Conservation (phyloP, 2,888 invertebrate species). For the Pachycephus smyrnensis region DNA sequence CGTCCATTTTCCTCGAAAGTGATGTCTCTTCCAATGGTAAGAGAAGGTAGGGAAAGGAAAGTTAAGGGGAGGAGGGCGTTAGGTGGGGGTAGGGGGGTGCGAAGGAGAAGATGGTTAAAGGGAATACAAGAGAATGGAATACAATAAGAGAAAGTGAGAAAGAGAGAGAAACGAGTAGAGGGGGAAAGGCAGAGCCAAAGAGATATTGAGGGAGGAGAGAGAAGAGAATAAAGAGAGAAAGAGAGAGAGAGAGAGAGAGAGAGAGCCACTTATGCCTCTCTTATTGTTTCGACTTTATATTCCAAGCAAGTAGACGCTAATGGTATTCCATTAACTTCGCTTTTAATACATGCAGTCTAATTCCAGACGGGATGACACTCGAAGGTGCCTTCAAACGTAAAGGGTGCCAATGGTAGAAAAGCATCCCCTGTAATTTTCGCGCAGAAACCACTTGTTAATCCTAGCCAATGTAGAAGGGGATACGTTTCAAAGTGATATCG, state of each 20-base stretch:
- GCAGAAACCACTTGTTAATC: constrained; percentile 14
- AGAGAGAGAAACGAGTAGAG: constrained; percentile 20
- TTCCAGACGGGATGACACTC: constrained; percentile 6
- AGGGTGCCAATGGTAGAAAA: not conserved
- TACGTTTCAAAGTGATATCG: not conserved
- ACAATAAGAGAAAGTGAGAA: constrained; percentile 8
- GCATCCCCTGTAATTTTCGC: constrained; percentile 24
- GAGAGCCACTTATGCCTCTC: constrained; percentile 12
- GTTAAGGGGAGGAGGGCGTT: not conserved
- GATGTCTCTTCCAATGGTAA: not conserved
- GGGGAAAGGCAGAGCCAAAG: constrained; percentile 6
- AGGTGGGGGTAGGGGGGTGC: not conserved
- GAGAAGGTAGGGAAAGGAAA: not conserved
- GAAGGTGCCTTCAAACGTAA: constrained; percentile 1
- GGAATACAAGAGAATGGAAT: not conserved
- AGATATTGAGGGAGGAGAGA: constrained; percentile 15
- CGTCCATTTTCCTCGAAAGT: not conserved
- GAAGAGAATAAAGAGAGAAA: constrained; percentile 8
- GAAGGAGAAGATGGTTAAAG: not conserved
- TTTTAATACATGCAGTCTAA: constrained; percentile 34
- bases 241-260: constrained; percentile 19
- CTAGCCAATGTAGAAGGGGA: not conserved
- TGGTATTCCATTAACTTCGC: constrained; percentile 45
- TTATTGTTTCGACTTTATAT: constrained; percentile 45
- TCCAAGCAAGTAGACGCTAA: constrained; percentile 43